Evolutionary conservation across 2,888 invertebrate genomes (phyloP).

Genomic region (Heterodera filipjevi): DNA sequence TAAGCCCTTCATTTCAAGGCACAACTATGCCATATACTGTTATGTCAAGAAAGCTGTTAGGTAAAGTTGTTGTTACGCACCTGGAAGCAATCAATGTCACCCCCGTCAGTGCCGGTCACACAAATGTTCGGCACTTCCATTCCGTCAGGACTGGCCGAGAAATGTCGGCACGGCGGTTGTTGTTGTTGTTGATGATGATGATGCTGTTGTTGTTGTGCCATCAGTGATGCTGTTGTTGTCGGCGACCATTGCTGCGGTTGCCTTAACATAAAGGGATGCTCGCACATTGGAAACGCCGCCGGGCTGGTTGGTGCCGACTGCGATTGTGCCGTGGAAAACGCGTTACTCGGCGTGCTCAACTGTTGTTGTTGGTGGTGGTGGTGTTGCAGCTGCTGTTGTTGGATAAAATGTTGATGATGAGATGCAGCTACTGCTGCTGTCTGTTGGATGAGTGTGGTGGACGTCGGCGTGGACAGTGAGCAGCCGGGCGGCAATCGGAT

Average conservation of each 20-base stretch:
- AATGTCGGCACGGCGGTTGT: constrained; percentile 51
- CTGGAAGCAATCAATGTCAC: constrained; percentile 40
- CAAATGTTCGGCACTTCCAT: constrained; percentile 57
- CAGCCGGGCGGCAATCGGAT: not conserved
- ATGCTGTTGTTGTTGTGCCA: not conserved
- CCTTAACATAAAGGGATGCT: not conserved
- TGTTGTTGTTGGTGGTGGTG: constrained; percentile 32
- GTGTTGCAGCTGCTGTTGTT: constrained; percentile 14
- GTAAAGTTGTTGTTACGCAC: no score
- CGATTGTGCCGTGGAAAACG: constrained; percentile 38
- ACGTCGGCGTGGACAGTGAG: not conserved
- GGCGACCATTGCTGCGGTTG: not conserved
- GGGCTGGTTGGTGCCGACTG: constrained; percentile 56
- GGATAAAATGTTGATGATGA: not conserved
- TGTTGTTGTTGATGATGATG: constrained; percentile 45
- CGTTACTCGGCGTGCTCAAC: constrained; percentile 36
- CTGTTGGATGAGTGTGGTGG: constrained; percentile 11
- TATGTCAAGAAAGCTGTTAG: no score
- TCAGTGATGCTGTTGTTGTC: not conserved
- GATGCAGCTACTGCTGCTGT: constrained; percentile 12
- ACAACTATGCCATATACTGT: no score
- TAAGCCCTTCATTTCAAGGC: no score
- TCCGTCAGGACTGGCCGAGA: constrained; percentile 54
- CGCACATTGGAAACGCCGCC: constrained; percentile 24
- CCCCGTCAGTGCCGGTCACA: constrained; percentile 59